A percentile compares a stretch with the other conserved stretches of the same genome.
phyloP scores from a whole-genome alignment of 1,140 invertebrate species.

The Apis cerana region DNA sequence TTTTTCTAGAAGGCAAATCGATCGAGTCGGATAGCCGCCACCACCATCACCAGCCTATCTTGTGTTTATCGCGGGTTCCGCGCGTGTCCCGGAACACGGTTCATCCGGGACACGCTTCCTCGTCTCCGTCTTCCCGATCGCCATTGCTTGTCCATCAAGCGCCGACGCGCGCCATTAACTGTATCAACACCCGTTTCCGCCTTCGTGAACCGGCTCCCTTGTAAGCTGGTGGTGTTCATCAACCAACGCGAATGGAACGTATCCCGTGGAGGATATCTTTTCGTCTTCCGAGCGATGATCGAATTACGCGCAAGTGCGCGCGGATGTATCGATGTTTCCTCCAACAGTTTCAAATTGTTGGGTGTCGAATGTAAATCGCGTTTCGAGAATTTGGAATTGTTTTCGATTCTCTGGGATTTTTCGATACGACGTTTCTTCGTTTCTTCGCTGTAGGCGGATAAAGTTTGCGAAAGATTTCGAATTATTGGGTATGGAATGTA shows the following conservation, averaged over 20 bases:
- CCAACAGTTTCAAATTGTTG: background rate
- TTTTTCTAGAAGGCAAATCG: slow-evolving; percentile 72
- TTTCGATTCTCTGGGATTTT: too few relatives aligned
- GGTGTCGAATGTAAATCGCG: background rate
- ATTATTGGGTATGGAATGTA: too few relatives aligned
- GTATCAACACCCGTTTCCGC: slow-evolving; percentile 59
- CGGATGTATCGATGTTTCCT: background rate
- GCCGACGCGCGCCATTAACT: slow-evolving; percentile 57
- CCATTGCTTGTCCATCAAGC: slow-evolving; percentile 52
- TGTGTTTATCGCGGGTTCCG: slow-evolving; percentile 40
- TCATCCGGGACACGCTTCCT: background rate
- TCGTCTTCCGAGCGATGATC: background rate
- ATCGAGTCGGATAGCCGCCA: background rate
- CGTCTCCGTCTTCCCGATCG: slow-evolving; percentile 41
- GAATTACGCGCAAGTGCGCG: background rate
- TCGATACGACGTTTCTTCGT: too few relatives aligned
- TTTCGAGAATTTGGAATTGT: background rate
- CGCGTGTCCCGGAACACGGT: background rate
- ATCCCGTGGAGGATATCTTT: background rate
- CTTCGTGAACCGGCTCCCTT: slow-evolving; percentile 24
- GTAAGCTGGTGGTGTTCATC: slow-evolving; percentile 12
- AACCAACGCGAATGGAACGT: slow-evolving; percentile 24
- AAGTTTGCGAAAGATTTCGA: background rate
- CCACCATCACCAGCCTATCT: slow-evolving; percentile 7
- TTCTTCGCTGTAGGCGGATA: too few relatives aligned